Base-by-base conservation (phyloP, 2,888 invertebrate species). In the Operophtera brumata region DNA sequence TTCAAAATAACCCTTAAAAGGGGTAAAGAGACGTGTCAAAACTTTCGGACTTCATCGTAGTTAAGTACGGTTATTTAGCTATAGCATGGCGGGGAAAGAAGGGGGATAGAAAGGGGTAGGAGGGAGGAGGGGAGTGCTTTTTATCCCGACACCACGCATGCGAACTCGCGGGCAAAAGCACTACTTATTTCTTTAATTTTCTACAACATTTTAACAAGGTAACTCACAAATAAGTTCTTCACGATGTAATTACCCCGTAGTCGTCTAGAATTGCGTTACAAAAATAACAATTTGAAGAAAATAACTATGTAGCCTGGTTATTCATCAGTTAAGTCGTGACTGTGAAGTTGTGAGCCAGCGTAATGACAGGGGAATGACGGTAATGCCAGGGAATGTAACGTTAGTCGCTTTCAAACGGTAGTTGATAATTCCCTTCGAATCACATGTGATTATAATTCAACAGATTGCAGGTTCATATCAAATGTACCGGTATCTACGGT, bases 251-350 rank as follows among this genome's bases (percentile, higher is more conserved):
- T 49, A 42, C 34, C 10, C 13, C 28, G 48, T 42, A 42, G 41
- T 36, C 41, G 46, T 35, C 45, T 14, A 41, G 41, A 35, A 48
- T 36, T 40, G 26, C 13, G 51, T 51, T 45, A 30, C 46, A 41
- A 36, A 41, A 36, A 41, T 49, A 41, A 49, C 46, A 54, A 41
- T 49, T 46, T 49, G 12, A 45, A 39, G 25, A 40, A 41, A 52
- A 45, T 49, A 6, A 35, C 20, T 53, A 26, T 28, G 39, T 11
- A 47, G 30, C 25, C 36, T 11, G 25, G 41, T 28, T 26, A 41
- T 37, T 35, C 39, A 14, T 44, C 30, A 41, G 41, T 35, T 48
- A 30, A 43, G 43, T 43, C 55, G 55, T 50, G 54, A 54, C 54
- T 45, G 51, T 41, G 32, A 36, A 42, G 49, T 50, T 37, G 46